Evolutionary conservation across 2,888 invertebrate genomes (phyloP).

Genomic region (Acleris literana): DNA sequence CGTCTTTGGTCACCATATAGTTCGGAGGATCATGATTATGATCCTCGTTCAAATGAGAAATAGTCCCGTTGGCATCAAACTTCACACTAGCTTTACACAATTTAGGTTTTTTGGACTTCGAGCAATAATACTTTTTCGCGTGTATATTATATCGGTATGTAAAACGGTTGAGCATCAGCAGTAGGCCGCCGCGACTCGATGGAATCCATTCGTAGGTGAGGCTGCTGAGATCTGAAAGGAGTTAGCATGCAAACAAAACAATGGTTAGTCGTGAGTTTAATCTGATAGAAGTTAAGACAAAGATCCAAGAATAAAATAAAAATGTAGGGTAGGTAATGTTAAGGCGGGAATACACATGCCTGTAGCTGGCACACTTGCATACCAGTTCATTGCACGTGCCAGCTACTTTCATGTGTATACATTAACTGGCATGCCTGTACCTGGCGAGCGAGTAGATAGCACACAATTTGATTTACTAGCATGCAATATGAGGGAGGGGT

Average conservation of each 20-base stretch:
- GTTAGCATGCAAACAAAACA: background rate
- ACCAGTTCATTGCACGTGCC: too few species aligned
- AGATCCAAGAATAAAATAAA: too few species aligned
- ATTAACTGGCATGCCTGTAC: too few species aligned
- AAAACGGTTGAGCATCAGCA: constrained; percentile 9
- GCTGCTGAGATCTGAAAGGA: constrained; percentile 10
- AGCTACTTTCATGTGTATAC: too few species aligned
- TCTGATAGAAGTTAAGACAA: too few species aligned
- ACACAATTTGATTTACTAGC: too few species aligned
- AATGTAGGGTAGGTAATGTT: too few species aligned
- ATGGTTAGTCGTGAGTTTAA: background rate
- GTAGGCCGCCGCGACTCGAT: constrained; percentile 17
- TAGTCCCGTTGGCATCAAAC: constrained; percentile 3
- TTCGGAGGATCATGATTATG: constrained; percentile 26
- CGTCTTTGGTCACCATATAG: constrained; percentile 9
- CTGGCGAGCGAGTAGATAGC: too few species aligned
- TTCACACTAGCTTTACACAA: constrained; percentile 16
- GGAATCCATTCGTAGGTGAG: constrained; percentile 19
- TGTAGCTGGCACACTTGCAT: too few species aligned
- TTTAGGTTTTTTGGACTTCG: constrained; percentile 16
- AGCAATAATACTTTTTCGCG: constrained; percentile 28
- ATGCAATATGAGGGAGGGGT: too few species aligned
- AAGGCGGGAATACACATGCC: too few species aligned
- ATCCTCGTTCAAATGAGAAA: constrained; percentile 5
- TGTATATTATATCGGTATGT: constrained; percentile 23